phyloP scores from a whole-genome alignment of 2,113 vertebrate species.

The Spea bombifrons region DNA sequence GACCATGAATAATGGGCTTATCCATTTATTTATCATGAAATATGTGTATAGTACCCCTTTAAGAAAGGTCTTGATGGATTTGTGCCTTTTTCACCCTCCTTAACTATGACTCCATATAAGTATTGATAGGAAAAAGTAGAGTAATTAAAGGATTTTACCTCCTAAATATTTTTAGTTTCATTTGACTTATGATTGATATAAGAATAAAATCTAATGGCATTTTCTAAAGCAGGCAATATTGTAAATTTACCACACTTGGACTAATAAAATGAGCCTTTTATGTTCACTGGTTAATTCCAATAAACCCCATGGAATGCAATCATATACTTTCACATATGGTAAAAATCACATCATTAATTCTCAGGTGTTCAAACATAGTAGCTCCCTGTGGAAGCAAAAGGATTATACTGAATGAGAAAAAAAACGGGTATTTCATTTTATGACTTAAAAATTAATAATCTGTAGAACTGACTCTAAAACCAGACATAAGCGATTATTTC shows the following conservation, averaged over 20 bases:
- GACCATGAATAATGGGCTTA: too few relatives aligned
- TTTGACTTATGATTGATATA: not conserved
- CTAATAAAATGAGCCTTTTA: slow-evolving; percentile 35
- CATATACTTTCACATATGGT: slow-evolving; percentile 31
- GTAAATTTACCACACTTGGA: slow-evolving; percentile 8
- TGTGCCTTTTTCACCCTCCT: not conserved
- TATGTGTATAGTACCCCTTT: too few relatives aligned
- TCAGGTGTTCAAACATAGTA: slow-evolving; percentile 30
- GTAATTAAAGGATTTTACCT: not conserved
- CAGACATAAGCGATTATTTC: not conserved
- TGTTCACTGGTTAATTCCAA: slow-evolving; percentile 4
- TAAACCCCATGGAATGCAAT: not conserved
- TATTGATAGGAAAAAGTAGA: not conserved
- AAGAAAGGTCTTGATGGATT: not conserved
- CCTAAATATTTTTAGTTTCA: not conserved
- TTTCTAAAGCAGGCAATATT: slow-evolving; percentile 5
- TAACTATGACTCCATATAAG: not conserved
- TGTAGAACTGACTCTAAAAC: not conserved
- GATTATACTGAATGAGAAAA: slow-evolving; percentile 7
- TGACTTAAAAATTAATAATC: not conserved
- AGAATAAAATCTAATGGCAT: not conserved
- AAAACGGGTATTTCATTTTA: slow-evolving; percentile 6
- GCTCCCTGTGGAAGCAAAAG: slow-evolving; percentile 18
- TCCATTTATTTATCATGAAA: too few relatives aligned
- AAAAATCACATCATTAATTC: slow-evolving; percentile 31